Percentiles rank a stretch among this genome's conserved stretches.
Conservation (phyloP, 2,888 invertebrate genomes). For the Drosophila peninsularis region DNA sequence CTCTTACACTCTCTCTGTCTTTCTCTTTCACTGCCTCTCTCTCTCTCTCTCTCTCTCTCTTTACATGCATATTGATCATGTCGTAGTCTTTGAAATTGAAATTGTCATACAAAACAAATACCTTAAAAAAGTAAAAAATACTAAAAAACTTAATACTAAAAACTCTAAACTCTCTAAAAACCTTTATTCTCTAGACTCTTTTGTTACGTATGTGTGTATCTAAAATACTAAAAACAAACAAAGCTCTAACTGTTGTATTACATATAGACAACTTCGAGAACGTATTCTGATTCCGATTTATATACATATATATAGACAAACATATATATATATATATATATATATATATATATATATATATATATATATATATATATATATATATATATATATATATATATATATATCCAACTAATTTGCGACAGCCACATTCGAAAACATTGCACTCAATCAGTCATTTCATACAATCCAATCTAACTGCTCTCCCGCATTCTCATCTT, state of each 20-base stretch:
- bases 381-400: not conserved
- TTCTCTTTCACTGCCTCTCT: slow-evolving; percentile 17
- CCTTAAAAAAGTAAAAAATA: slow-evolving; percentile 25
- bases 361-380: not conserved
- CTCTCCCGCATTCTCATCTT: slow-evolving; percentile 34
- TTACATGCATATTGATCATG: slow-evolving; percentile 62
- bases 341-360: slow-evolving; percentile 4
- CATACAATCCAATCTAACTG: slow-evolving; percentile 24
- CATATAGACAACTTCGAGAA: slow-evolving; percentile 54
- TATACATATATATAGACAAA: slow-evolving; percentile 1
- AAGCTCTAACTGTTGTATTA: slow-evolving; percentile 68
- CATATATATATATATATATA: not conserved
- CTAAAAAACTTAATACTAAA: slow-evolving; percentile 38
- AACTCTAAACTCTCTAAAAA: slow-evolving; percentile 44
- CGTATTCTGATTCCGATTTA: slow-evolving; percentile 41
- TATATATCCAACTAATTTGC: slow-evolving; percentile 32
- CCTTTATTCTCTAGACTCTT: slow-evolving; percentile 56
- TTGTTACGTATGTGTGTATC: slow-evolving; percentile 67
- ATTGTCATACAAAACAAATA: slow-evolving; percentile 44
- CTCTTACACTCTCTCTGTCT: not conserved
- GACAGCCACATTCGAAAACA: slow-evolving; percentile 30
- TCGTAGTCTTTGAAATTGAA: slow-evolving; percentile 60
- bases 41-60: slow-evolving; percentile 14
- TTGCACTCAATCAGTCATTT: slow-evolving; percentile 53
- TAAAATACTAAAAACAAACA: slow-evolving; percentile 24